Evolutionary conservation across 2,888 invertebrate species (phyloP).

Genomic region (Trichopoda pennipes): DNA sequence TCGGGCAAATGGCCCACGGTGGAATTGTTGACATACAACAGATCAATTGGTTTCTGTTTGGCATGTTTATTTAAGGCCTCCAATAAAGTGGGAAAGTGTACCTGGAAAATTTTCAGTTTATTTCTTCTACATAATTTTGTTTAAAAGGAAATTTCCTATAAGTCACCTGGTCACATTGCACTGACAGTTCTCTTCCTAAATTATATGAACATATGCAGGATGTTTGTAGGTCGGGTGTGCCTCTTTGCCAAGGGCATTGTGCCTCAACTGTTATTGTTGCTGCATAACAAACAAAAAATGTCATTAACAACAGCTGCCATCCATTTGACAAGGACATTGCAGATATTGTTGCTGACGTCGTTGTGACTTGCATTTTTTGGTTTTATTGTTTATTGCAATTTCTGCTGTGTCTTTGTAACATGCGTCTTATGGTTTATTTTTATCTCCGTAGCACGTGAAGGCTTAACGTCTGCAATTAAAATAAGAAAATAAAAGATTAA

Average conservation of each 20-base stretch:
- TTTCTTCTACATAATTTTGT: background rate
- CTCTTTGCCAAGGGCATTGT: slow-evolving; percentile 93
- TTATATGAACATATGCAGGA: slow-evolving; percentile 94
- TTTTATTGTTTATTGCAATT: slow-evolving; percentile 23
- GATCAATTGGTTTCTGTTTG: slow-evolving; percentile 86
- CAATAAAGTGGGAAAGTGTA: slow-evolving; percentile 89
- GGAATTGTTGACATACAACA: slow-evolving; percentile 94
- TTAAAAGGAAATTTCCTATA: background rate
- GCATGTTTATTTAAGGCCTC: slow-evolving; percentile 87
- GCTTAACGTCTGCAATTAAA: slow-evolving; percentile 59
- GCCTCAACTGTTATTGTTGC: slow-evolving; percentile 76
- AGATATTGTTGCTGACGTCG: background rate
- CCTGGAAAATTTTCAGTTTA: slow-evolving; percentile 80
- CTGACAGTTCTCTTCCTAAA: slow-evolving; percentile 90
- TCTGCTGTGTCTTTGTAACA: slow-evolving; percentile 31
- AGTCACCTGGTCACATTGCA: slow-evolving; percentile 91
- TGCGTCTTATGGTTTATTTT: slow-evolving; percentile 48
- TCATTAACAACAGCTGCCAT: slow-evolving; percentile 59
- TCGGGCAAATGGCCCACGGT: slow-evolving; percentile 86
- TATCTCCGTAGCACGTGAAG: slow-evolving; percentile 57
- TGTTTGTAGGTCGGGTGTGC: slow-evolving; percentile 88
- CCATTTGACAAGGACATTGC: slow-evolving; percentile 37
- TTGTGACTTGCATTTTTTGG: slow-evolving; percentile 23
- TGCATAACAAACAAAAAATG: slow-evolving; percentile 49
- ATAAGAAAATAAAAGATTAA: slow-evolving; percentile 14